phyloP scores from a whole-genome alignment of 2,888 invertebrate species.

The Napeogenes inachia region DNA sequence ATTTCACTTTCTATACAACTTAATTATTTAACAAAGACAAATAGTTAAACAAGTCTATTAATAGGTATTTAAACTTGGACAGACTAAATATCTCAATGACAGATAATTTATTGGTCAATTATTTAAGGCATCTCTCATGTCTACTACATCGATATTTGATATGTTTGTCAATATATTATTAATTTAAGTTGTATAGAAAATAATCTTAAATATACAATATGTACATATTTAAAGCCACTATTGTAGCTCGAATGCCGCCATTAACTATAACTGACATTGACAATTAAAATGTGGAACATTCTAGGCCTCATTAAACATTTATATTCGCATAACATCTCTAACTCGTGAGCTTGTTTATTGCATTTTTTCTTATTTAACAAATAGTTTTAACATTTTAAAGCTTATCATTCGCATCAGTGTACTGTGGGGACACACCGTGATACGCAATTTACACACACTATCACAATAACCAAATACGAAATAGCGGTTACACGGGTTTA shows the following conservation, averaged over 20 bases:
- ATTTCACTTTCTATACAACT: constrained; percentile 20
- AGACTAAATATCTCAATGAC: background rate
- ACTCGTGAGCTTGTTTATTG: constrained; percentile 17
- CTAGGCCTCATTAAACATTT: constrained; percentile 12
- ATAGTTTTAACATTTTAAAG: constrained; percentile 18
- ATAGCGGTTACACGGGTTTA: background rate
- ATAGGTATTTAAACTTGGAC: background rate
- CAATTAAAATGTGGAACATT: constrained; percentile 2
- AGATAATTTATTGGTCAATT: background rate
- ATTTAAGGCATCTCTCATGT: constrained; percentile 3
- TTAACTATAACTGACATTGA: background rate
- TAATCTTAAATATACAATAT: background rate
- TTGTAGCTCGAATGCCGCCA: constrained; percentile 10
- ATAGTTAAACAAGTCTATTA: background rate
- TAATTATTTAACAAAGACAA: background rate
- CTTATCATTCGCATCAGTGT: constrained; percentile 13
- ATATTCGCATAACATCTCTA: constrained; percentile 1
- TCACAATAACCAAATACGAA: constrained; percentile 2
- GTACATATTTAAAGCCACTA: background rate
- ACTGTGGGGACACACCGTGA: background rate
- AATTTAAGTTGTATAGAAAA: constrained; percentile 17
- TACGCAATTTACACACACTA: background rate
- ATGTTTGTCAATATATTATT: constrained; percentile 10
- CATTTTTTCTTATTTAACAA: constrained; percentile 11
- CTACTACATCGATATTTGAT: constrained; percentile 9